These are phyloP conservation scores for Nasonia vitripennis DNA, from an alignment of 1,140 invertebrate species.

Conservation along the genomic window DNA sequence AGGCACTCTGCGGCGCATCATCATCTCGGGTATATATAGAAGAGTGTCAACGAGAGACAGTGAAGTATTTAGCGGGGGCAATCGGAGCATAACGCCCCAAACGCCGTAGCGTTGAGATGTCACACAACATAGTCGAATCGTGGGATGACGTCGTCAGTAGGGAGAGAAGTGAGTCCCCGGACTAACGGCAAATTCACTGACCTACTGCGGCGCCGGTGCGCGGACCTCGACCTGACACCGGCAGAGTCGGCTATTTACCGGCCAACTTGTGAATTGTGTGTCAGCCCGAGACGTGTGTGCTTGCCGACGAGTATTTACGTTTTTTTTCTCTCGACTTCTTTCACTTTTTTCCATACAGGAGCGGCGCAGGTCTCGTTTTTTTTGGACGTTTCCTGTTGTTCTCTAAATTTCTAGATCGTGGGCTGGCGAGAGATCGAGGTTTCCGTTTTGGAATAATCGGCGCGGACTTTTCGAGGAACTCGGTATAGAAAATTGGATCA, in stretches of 20 bases:
- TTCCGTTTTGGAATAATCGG: conserved; percentile 14
- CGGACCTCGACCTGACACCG: conserved; percentile 35
- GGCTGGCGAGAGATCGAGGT: conserved; percentile 54
- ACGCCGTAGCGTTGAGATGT: neutral
- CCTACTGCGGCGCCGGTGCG: conserved; percentile 63
- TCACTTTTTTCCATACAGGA: neutral
- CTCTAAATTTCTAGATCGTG: neutral
- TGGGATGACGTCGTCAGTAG: conserved; percentile 54
- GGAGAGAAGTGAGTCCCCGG: conserved; percentile 20
- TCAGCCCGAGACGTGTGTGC: conserved; percentile 11
- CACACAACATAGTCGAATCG: conserved; percentile 41
- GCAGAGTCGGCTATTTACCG: neutral
- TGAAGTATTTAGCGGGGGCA: neutral
- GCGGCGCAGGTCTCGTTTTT: neutral
- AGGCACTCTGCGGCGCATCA: neutral
- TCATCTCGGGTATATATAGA: neutral
- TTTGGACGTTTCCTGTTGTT: neutral
- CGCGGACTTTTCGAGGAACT: neutral
- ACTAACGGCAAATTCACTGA: conserved; percentile 67
- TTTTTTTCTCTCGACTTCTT: conserved; percentile 4
- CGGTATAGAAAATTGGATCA: too few species aligned
- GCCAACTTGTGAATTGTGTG: conserved; percentile 45
- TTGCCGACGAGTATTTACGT: neutral
- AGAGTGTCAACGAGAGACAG: neutral
- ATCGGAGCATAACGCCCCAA: conserved; percentile 39